phyloP scores from a whole-genome alignment of 2,113 vertebrate genomes.

The Urocynchramus pylzowi region DNA sequence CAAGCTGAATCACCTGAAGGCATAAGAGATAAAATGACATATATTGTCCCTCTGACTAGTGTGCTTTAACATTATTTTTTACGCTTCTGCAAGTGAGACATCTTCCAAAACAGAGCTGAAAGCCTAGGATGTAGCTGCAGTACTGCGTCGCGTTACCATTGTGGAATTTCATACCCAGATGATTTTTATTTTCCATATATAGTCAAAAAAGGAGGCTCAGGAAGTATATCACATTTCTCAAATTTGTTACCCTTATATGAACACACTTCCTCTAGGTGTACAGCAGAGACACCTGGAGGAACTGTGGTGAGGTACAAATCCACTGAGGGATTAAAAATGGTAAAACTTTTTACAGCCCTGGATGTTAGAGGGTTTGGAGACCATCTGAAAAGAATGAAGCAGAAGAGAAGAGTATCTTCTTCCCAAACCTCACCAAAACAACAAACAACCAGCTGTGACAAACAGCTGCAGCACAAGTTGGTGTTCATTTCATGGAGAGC shows the following conservation, averaged over 20 bases:
- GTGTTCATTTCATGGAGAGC: not conserved
- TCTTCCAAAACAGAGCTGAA: not conserved
- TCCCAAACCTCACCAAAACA: not conserved
- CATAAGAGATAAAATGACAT: not conserved
- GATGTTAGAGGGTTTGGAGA: not conserved
- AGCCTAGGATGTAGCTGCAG: not conserved
- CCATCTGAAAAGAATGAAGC: not conserved
- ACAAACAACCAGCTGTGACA: not conserved
- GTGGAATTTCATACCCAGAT: not conserved
- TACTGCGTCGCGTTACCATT: not conserved
- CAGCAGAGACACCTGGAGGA: not conserved
- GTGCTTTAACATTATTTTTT: not conserved
- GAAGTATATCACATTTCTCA: not conserved
- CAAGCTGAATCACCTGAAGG: not conserved
- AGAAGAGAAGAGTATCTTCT: not conserved
- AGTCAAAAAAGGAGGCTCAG: not conserved
- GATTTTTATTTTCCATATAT: not conserved
- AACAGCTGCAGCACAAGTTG: not conserved
- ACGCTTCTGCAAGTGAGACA: not conserved
- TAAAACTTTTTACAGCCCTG: not conserved
- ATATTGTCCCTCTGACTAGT: not conserved
- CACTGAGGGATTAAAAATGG: not conserved
- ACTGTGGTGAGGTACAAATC: not conserved
- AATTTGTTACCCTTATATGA: not conserved
- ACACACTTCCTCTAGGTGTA: not conserved